phyloP scores from a whole-genome alignment of 2,888 invertebrate genomes.

The Embidobia sp. region DNA sequence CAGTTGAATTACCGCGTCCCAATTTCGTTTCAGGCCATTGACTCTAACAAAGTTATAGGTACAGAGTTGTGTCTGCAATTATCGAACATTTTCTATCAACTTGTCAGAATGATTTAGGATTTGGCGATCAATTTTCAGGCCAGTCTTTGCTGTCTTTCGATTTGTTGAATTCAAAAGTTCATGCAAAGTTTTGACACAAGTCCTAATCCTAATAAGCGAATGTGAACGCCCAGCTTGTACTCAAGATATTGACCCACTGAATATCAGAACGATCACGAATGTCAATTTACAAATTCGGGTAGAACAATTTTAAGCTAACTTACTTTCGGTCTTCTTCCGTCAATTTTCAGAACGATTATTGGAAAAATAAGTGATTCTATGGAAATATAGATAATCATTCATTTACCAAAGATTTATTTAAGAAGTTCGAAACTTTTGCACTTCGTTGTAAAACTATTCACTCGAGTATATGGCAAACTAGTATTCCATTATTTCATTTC shows the following conservation, averaged over 20 bases:
- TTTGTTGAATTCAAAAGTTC: slow-evolving; percentile 14
- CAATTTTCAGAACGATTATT: background rate
- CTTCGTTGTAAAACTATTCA: slow-evolving; percentile 1
- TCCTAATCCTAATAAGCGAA: too few relatives aligned
- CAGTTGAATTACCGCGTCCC: slow-evolving; percentile 33
- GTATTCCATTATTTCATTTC: slow-evolving; percentile 3
- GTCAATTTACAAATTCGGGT: slow-evolving; percentile 7
- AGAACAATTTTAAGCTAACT: slow-evolving; percentile 3
- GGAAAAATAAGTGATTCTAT: background rate
- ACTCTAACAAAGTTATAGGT: slow-evolving; percentile 44
- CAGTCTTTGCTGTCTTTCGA: slow-evolving; percentile 20
- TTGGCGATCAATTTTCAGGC: slow-evolving; percentile 20
- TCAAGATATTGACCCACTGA: slow-evolving; percentile 11
- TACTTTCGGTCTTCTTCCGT: background rate
- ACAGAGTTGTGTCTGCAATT: slow-evolving; percentile 34
- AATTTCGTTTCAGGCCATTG: slow-evolving; percentile 48
- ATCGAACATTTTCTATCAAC: slow-evolving; percentile 39
- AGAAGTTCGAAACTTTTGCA: slow-evolving; percentile 1
- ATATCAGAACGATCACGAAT: slow-evolving; percentile 2
- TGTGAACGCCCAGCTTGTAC: background rate
- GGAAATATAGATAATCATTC: slow-evolving; percentile 1
- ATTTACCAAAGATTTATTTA: slow-evolving; percentile 19
- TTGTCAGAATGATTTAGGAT: slow-evolving; percentile 29
- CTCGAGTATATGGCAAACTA: background rate
- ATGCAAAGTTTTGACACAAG: slow-evolving; percentile 16